Conservation (phyloP, 2,113 vertebrate species). For the Falcunculus frontatus region DNA sequence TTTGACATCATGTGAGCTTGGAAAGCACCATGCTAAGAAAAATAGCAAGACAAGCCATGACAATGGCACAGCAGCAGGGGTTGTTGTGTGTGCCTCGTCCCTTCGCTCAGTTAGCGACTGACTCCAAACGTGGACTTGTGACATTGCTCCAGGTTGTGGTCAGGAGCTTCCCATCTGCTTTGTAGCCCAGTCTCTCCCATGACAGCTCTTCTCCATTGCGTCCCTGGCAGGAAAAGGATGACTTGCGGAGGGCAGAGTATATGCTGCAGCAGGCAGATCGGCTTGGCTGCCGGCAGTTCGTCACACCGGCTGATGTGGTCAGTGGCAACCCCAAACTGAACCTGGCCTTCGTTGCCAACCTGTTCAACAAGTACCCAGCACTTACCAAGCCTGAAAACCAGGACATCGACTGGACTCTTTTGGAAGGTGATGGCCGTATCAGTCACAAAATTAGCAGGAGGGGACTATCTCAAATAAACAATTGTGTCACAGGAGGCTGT, state of each 20-base stretch:
- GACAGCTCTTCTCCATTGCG: background rate
- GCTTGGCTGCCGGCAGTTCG: constrained; percentile 91
- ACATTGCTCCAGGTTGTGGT: background rate
- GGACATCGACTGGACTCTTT: constrained; percentile 86
- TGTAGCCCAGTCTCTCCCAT: background rate
- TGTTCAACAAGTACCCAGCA: constrained; percentile 96
- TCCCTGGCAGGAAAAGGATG: constrained; percentile 83
- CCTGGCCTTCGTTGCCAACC: constrained; percentile 93
- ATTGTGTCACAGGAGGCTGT: background rate
- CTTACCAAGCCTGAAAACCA: constrained; percentile 92
- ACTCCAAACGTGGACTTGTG: background rate
- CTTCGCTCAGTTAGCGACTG: accelerated
- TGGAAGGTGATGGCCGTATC: constrained; percentile 77
- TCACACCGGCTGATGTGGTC: constrained; percentile 87
- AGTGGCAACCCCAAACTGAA: constrained; percentile 93
- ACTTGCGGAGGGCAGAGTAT: constrained; percentile 82
- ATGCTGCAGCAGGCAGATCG: constrained; percentile 91
- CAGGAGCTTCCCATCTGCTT: background rate
- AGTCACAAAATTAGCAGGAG: background rate
- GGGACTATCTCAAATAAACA: background rate
- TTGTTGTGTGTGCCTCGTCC: background rate
- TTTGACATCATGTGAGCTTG: background rate
- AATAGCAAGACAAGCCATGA: background rate
- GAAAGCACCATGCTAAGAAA: background rate
- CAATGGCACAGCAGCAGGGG: background rate